These are phyloP conservation scores for Drosophila jambulina DNA, from an alignment of 1,140 invertebrate genomes.

Conservation along the genomic window DNA sequence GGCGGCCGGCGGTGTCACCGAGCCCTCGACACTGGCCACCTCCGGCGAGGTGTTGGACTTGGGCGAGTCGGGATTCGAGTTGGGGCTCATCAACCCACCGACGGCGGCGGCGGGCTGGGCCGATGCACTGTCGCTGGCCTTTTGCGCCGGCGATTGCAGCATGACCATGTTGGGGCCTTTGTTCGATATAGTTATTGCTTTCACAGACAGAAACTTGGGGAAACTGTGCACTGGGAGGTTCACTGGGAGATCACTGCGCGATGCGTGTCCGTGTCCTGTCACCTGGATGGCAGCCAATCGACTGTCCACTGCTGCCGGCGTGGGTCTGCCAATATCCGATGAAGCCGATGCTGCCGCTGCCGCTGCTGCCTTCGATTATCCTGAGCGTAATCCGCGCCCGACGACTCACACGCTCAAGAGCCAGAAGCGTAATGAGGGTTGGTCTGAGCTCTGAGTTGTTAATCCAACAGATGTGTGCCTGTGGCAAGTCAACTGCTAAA, in stretches of 20 bases:
- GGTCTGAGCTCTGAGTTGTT: constrained; percentile 34
- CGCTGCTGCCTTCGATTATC: constrained; percentile 48
- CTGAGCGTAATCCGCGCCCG: constrained; percentile 77
- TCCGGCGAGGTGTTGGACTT: constrained; percentile 80
- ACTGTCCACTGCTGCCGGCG: constrained; percentile 75
- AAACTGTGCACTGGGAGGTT: constrained; percentile 30
- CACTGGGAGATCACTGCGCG: constrained; percentile 52
- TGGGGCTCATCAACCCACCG: constrained; percentile 78
- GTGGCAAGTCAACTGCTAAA: constrained; percentile 76
- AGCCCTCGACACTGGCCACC: constrained; percentile 35
- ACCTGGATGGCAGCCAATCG: constrained; percentile 82
- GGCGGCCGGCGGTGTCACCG: constrained; percentile 40
- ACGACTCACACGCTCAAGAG: constrained; percentile 61
- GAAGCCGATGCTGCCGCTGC: constrained; percentile 20
- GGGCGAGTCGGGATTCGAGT: constrained; percentile 81
- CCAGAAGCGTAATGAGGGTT: constrained; percentile 72
- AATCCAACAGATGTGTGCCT: constrained; percentile 68
- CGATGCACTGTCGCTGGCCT: constrained; percentile 63
- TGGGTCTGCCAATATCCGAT: constrained; percentile 57
- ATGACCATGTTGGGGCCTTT: constrained; percentile 75
- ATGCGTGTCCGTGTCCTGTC: constrained; percentile 62
- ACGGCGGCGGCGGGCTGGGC: constrained; percentile 57
- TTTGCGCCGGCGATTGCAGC: constrained; percentile 82
- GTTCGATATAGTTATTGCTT: constrained; percentile 15
- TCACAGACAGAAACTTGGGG: constrained; percentile 17